These are phyloP conservation scores for Antheraea mylitta DNA, from an alignment of 1,140 invertebrate species.

Conservation along the genomic window DNA sequence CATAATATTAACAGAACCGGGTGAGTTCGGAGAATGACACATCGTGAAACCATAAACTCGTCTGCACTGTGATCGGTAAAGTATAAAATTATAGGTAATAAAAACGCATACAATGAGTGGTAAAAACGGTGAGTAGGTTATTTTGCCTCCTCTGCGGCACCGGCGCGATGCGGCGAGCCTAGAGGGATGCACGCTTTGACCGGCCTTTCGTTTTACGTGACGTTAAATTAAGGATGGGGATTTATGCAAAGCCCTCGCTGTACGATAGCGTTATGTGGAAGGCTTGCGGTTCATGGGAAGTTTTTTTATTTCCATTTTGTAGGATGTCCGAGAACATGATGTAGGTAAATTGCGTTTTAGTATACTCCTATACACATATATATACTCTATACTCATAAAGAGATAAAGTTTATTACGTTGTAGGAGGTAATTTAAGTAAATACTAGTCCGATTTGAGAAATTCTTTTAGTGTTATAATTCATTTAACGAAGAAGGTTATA, in stretches of 20 bases:
- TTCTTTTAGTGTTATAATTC: too few species aligned
- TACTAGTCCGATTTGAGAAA: too few species aligned
- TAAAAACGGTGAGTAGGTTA: slow-evolving; percentile 19
- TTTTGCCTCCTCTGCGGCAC: neutral
- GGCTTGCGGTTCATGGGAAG: slow-evolving; percentile 7
- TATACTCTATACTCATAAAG: neutral
- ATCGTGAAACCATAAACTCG: slow-evolving; percentile 52
- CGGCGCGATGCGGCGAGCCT: slow-evolving; percentile 14
- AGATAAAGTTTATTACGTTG: too few species aligned
- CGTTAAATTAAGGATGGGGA: slow-evolving; percentile 44
- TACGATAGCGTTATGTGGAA: slow-evolving; percentile 11
- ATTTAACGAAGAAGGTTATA: too few species aligned
- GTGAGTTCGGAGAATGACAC: slow-evolving; percentile 1
- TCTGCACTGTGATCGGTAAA: slow-evolving; percentile 37
- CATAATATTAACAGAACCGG: neutral
- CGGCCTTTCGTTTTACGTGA: slow-evolving; percentile 47
- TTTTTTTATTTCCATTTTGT: neutral
- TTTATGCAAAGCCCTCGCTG: slow-evolving; percentile 34
- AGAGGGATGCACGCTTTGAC: slow-evolving; percentile 41
- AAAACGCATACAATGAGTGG: slow-evolving; percentile 38
- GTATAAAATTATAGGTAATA: slow-evolving; percentile 64
- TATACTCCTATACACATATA: neutral
- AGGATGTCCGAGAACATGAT: neutral
- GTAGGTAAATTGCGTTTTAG: neutral
- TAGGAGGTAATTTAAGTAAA: too few species aligned